Base-by-base conservation (phyloP, 2,113 vertebrate genomes). In the Daubentonia madagascariensis region DNA sequence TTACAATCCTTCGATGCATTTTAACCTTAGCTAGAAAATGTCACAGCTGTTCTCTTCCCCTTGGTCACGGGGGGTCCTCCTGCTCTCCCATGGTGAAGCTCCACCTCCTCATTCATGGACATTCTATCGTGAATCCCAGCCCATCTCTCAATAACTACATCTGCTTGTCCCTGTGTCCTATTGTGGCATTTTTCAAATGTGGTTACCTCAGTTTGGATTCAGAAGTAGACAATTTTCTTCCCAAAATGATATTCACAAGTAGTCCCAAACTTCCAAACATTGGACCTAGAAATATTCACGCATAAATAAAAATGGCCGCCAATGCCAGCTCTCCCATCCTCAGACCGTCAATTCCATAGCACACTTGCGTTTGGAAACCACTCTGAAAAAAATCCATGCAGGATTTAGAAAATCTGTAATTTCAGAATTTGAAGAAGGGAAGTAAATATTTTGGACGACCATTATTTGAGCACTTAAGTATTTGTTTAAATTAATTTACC, bases 381-480 rank as follows among this genome's bases (percentile, higher is more conserved):
- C 11, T 35, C 2, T 20, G 12, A 8, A 57, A 81, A 92, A 94
- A 80, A 59, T 23, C 1, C 32, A 18, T 61, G 40, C 10, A 37
- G 32, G 11, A 40, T 91, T 85, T 45, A 54, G 30, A 73, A 87
- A 91, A 63, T 63, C n/a, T 40, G 17, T 37, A 35, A 12, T 52
- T 91, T 81, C 28, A 65, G 23, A 97, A 96, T 89, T 81, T 85
- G 32, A 70, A 85, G 13, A 85, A 16, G 6, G 30, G 87, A 85
- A 20, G 32, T 48, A 95, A 88, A 91, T 85, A 89, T 88, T 96
- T 76, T 95, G 52, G 76, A 91, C n/a, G 88, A 96, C 80, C 10
- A 18, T 90, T 83, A 96, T 37, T 48, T 88, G 13, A 79, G 35
- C 18, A 22, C 2, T 57, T 94, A 89, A 91, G 57, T 96, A 37